These are phyloP conservation scores for Catagonus wagneri DNA, from an alignment of 2,113 vertebrate genomes.

Conservation along the genomic window DNA sequence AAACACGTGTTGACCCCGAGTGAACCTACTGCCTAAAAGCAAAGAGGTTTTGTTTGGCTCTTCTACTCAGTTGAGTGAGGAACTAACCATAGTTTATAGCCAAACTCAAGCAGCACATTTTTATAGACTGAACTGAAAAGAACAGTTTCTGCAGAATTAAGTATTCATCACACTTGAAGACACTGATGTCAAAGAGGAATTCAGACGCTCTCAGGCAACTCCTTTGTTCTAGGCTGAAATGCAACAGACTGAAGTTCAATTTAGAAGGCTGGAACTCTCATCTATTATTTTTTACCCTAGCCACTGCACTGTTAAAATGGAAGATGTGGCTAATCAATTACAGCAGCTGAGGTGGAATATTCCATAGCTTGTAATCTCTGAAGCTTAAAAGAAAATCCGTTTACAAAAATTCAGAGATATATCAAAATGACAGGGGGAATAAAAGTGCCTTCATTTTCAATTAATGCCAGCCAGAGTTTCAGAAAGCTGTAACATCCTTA, in stretches of 20 bases:
- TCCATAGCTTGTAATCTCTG: conserved; percentile 70
- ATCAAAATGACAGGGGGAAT: conserved; percentile 81
- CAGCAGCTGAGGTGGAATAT: conserved; percentile 68
- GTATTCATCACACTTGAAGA: conserved; percentile 60
- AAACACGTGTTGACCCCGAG: conserved; percentile 29
- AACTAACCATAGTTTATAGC: neutral
- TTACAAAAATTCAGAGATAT: conserved; percentile 78
- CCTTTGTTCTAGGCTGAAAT: conserved; percentile 50
- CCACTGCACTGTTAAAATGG: conserved; percentile 63
- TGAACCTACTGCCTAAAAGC: conserved; percentile 27
- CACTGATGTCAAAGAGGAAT: conserved; percentile 38
- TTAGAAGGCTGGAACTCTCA: conserved; percentile 53
- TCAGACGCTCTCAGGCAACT: conserved; percentile 13
- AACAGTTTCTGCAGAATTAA: conserved; percentile 53
- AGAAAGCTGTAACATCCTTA: conserved; percentile 60
- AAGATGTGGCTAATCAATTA: conserved; percentile 75
- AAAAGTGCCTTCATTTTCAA: conserved; percentile 73
- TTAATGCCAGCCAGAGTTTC: conserved; percentile 73
- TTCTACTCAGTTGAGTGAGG: neutral
- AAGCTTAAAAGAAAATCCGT: conserved; percentile 75
- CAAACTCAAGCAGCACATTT: conserved; percentile 5
- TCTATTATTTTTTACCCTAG: conserved; percentile 70
- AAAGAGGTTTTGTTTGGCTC: neutral
- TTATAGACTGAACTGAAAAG: conserved; percentile 44
- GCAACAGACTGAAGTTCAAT: conserved; percentile 65